Conservation (phyloP, 2,888 invertebrate genomes). For the Rhagonycha lutea region DNA sequence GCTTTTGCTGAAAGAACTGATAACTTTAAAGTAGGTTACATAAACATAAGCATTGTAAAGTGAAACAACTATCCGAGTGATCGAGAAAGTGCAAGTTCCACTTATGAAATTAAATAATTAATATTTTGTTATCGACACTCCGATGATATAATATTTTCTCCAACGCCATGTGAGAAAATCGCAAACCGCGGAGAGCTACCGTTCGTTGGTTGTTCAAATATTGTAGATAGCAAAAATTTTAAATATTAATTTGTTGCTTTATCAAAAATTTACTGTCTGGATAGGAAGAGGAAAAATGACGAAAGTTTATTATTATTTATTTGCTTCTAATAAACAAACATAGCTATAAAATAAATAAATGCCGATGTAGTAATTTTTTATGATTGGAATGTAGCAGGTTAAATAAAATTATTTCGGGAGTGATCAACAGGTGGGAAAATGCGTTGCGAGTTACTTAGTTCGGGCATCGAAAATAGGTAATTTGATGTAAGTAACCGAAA, state of each 20-base stretch:
- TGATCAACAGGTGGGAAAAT: background rate
- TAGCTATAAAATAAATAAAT: background rate
- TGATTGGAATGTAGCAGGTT: background rate
- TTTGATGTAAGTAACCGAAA: background rate
- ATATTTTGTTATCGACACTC: background rate
- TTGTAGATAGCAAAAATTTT: too few species aligned
- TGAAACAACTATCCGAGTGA: background rate
- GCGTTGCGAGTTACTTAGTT: background rate
- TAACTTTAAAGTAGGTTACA: background rate
- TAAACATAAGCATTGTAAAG: background rate
- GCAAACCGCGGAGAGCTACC: too few species aligned
- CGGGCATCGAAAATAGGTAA: background rate
- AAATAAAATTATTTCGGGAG: background rate
- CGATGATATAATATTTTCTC: background rate
- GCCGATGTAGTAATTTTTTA: background rate
- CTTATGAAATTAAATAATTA: background rate
- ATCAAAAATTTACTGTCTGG: background rate
- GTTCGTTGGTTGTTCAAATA: too few species aligned
- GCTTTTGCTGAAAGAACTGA: background rate
- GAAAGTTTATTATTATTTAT: background rate
- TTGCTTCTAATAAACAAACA: background rate
- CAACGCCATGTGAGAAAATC: background rate
- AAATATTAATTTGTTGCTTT: too few species aligned
- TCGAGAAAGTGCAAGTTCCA: constrained; percentile 1
- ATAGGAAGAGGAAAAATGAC: background rate